Base-by-base conservation (phyloP, 2,888 invertebrate genomes). In the Baccha elongata region DNA sequence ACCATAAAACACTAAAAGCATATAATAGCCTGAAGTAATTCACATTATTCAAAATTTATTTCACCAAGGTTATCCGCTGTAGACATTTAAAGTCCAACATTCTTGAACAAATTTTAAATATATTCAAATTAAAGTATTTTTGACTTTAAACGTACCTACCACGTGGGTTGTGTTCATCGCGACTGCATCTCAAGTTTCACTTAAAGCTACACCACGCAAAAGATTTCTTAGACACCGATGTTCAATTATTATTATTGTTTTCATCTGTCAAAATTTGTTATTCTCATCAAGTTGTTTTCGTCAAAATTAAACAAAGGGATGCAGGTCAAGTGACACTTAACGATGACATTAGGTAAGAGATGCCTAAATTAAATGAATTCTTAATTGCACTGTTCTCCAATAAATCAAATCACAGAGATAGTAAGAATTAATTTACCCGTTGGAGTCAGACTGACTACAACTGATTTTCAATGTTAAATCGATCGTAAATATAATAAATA, bases 321-420 rank as follows among this genome's bases (percentile, higher is more conserved):
- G 58, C 67, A 44, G 68, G 58, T 67, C 52, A 74, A 67, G 40
- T 50, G 58, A 32, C 35, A 60, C 32, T 52, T 46, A 46, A 62
- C 21, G 21, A 37, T 60, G 60, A 15, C 40, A 32, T 29, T 19
- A 58, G 37, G 55, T 58, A 23, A 40, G 58, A 15, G 52, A 60
- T 69, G 53, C 8, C 48, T 35, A 58, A 65, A 71, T 79, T 46
- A 62, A 67, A 44, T 60, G 44, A 53, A 60, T 65, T 78, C 42
- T 78, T 65, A 60, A 58, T 62, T 50, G 50, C 50, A 62, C n/a
- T 19, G n/a, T 26, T 52, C 26, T 10, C 26, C n/a, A 40, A 40
- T 26, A 37, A n/a, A 50, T 40, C 15, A 50, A 40, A 35, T 15
- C 10, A 42, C 6, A n/a, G n/a, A n/a, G n/a, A 5, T 7, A 46